Percentiles rank a stretch among this genome's conserved stretches.
Conservation (phyloP, 2,888 invertebrate genomes). For the Elysia crispata region DNA sequence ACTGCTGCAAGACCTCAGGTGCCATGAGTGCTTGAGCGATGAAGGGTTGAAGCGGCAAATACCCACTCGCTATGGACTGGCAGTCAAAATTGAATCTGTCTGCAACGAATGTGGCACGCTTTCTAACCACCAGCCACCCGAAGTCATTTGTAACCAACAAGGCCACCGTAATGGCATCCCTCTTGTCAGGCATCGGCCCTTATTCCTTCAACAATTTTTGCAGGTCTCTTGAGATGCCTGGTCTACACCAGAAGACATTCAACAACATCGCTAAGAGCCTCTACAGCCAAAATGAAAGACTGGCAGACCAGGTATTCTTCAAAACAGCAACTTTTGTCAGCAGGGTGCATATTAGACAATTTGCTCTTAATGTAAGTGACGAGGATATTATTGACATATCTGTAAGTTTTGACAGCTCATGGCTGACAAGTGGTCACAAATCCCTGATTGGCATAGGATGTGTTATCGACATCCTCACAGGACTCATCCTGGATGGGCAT, state of each 20-base stretch:
- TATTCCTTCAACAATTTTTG: background rate
- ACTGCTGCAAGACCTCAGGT: background rate
- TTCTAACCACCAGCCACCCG: background rate
- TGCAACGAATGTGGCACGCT: background rate
- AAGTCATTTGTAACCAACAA: background rate
- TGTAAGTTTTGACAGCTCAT: too few species aligned
- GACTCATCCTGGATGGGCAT: too few species aligned
- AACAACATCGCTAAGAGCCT: too few species aligned
- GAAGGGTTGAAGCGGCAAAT: background rate
- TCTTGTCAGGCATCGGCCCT: background rate
- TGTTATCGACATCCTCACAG: too few species aligned
- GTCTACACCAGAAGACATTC: constrained; percentile 9
- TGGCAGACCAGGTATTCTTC: too few species aligned
- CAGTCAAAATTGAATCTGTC: background rate
- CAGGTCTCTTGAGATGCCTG: background rate
- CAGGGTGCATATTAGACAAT: too few species aligned
- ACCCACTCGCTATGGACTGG: background rate
- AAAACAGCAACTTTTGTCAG: too few species aligned
- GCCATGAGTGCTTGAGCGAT: background rate
- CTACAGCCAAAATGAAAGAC: too few species aligned
- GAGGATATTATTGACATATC: too few species aligned
- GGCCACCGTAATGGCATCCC: background rate
- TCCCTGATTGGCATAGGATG: too few species aligned
- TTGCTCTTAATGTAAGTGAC: too few species aligned
- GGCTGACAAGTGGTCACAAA: too few species aligned